A percentile compares a stretch with the other conserved stretches of the same genome.
Conservation (phyloP, 2,113 vertebrate genomes). For the Ptychochromis oligacanthus region DNA sequence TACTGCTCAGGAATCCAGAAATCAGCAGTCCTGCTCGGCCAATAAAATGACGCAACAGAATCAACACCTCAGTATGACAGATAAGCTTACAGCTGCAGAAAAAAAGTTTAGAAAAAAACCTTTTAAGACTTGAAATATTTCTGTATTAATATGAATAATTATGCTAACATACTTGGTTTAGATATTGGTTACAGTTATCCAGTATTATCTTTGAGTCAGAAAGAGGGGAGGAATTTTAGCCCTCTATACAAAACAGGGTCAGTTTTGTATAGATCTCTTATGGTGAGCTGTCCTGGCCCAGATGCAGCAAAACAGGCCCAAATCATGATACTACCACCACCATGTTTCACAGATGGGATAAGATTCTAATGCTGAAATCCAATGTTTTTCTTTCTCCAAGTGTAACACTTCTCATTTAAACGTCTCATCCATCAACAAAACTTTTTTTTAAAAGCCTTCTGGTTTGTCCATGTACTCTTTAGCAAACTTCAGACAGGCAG, state of each 20-base stretch:
- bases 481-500: no score
- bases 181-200: neutral
- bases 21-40: neutral
- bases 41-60: accelerated
- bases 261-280: neutral
- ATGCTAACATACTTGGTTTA: neutral
- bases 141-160: neutral
- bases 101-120: neutral
- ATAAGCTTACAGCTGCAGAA: neutral
- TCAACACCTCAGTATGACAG: neutral
- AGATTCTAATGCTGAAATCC: no score
- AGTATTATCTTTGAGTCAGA: neutral
- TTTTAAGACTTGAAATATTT: neutral
- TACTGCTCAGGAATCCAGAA: neutral
- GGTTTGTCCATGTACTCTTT: no score
- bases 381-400: no score
- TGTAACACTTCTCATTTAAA: no score
- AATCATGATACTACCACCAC: no score
- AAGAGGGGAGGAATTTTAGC: no score
- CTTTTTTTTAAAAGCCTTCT: no score
- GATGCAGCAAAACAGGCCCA: no score
- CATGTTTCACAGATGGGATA: no score
- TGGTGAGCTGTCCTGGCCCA: no score
- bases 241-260: neutral
- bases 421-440: no score